These are phyloP conservation scores for Salminus brasiliensis DNA, from an alignment of 2,113 vertebrate species.

Conservation along the genomic window DNA sequence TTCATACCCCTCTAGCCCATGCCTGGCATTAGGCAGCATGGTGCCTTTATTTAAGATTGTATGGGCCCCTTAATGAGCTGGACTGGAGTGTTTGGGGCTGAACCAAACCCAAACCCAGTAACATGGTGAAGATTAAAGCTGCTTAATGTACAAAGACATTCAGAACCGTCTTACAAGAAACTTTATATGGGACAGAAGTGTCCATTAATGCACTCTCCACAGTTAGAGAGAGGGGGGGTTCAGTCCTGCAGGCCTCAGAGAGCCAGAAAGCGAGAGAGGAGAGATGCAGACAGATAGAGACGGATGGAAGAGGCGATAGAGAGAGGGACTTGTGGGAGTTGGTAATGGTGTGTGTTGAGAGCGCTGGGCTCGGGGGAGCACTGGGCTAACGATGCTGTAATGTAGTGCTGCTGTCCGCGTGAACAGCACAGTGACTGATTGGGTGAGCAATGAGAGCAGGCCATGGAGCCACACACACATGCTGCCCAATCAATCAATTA, in stretches of 20 bases:
- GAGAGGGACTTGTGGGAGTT: slow-evolving; percentile 46
- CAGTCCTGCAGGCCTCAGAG: slow-evolving; percentile 2
- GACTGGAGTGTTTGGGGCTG: too few species aligned
- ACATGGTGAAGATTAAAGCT: too few species aligned
- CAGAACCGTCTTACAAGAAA: slow-evolving; percentile 8
- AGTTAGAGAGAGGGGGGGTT: not conserved
- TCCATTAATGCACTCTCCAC: slow-evolving; percentile 5
- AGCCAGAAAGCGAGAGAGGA: slow-evolving; percentile 24
- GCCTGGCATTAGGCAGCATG: too few species aligned
- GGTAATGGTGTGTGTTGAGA: slow-evolving; percentile 49
- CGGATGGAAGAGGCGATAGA: not conserved
- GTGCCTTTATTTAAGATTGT: too few species aligned
- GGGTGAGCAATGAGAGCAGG: slow-evolving; percentile 42
- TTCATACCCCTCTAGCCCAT: too few species aligned
- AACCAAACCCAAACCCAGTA: too few species aligned
- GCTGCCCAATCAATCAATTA: slow-evolving; percentile 56
- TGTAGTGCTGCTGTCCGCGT: slow-evolving; percentile 55
- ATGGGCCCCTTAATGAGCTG: too few species aligned
- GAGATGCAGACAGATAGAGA: slow-evolving; percentile 1
- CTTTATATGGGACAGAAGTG: slow-evolving; percentile 41
- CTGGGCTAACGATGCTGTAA: slow-evolving; percentile 57
- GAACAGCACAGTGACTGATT: slow-evolving; percentile 52
- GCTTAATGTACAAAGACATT: too few species aligned
- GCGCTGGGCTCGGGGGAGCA: slow-evolving; percentile 32
- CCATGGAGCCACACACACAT: slow-evolving; percentile 39